Conservation (phyloP, 2,113 vertebrate genomes). For the Chlamydotis undulata region DNA sequence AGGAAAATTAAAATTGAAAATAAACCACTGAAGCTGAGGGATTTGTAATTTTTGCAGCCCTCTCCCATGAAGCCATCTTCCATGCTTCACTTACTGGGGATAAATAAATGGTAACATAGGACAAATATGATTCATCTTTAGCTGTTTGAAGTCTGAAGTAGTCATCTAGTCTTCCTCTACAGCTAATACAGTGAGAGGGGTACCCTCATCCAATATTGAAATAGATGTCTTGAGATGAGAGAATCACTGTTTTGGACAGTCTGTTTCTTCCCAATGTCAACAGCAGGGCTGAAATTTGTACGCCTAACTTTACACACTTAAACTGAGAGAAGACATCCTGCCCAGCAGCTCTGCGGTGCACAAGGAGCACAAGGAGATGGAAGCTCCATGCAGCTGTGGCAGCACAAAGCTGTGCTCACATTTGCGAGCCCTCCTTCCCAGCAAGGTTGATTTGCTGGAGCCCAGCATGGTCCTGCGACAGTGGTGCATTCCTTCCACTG, state of each 20-base stretch:
- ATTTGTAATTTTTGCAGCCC: not conserved
- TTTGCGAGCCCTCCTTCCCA: not conserved
- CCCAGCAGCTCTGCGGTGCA: not conserved
- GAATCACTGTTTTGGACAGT: not conserved
- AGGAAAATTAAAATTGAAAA: not conserved
- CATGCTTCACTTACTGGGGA: not conserved
- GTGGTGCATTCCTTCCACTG: not conserved
- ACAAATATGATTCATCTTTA: not conserved
- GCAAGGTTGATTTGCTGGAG: not conserved
- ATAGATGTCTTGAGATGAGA: not conserved
- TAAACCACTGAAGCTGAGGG: not conserved
- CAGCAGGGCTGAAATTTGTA: not conserved
- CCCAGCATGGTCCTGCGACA: not conserved
- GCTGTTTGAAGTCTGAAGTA: not conserved
- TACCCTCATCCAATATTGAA: not conserved
- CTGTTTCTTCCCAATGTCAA: not conserved
- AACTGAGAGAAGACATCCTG: not conserved
- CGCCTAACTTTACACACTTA: not conserved
- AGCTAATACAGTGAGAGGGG: not conserved
- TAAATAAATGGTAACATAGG: not conserved
- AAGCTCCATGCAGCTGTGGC: not conserved
- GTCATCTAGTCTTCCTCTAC: not conserved
- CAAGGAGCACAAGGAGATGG: not conserved
- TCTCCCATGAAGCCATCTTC: not conserved
- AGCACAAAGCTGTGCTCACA: not conserved